phyloP scores from a whole-genome alignment of 2,797 vertebrate species.

The Thalassophryne amazonica region DNA sequence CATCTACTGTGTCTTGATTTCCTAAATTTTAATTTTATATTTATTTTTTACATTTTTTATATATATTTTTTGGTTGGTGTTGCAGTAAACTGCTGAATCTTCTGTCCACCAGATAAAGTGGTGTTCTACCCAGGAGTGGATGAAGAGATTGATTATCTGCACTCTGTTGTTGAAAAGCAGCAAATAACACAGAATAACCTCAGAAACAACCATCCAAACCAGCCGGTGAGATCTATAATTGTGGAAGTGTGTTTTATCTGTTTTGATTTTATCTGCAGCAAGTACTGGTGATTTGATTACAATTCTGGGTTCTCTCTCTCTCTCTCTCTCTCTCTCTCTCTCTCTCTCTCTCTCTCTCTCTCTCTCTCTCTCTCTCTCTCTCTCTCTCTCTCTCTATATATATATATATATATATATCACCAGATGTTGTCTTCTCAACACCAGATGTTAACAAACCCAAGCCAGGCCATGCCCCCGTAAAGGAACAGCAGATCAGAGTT shows the following conservation, averaged over 20 bases:
- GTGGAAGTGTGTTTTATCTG: too few species aligned
- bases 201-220: conserved; percentile 4
- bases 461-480: conserved; percentile 4
- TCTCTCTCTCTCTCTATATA: background rate
- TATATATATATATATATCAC: too few species aligned
- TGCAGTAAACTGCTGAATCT: background rate
- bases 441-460: conserved; percentile 7
- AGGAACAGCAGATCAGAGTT: conserved; percentile 5
- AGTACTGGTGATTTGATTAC: too few species aligned
- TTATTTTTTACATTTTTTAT: background rate
- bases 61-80: background rate
- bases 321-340: too few species aligned
- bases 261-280: too few species aligned
- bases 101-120: conserved; percentile 35
- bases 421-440: conserved; percentile 4
- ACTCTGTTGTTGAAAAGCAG: conserved; percentile 77
- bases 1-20: too few species aligned
- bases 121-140: conserved; percentile 67
- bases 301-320: too few species aligned
- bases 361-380: background rate
- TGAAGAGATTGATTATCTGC: conserved; percentile 87
- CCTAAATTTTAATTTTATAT: background rate
- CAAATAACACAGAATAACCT: conserved; percentile 15
- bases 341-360: too few species aligned
- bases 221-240: conserved; percentile 48